Evolutionary conservation across 1,140 invertebrate genomes (phyloP).

Genomic region (Whitmania pigra): DNA sequence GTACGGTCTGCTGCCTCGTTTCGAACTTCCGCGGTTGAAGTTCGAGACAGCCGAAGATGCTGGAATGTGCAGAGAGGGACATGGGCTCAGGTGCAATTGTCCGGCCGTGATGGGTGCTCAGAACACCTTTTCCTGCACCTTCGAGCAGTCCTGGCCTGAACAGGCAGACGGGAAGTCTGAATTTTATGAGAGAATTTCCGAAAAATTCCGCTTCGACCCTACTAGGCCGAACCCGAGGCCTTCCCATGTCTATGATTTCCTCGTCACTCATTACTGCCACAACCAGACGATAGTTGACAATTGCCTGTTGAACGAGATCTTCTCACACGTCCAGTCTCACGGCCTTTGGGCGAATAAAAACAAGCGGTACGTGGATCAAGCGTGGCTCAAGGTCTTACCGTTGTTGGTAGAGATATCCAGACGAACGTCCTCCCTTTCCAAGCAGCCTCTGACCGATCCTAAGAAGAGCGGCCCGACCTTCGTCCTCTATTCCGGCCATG

Average conservation of each 20-base stretch:
- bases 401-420: constrained; percentile 43
- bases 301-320: constrained; percentile 34
- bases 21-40: constrained; percentile 45
- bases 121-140: constrained; percentile 26
- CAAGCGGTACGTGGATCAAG: constrained; percentile 25
- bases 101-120: constrained; percentile 36
- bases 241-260: constrained; percentile 51
- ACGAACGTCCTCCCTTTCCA: constrained; percentile 59
- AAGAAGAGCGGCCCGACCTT: constrained; percentile 63
- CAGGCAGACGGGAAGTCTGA: not conserved
- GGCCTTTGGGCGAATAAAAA: constrained; percentile 29
- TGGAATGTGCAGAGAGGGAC: constrained; percentile 30
- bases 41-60: constrained; percentile 37
- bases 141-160: constrained; percentile 18
- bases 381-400: constrained; percentile 38
- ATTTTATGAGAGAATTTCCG: not conserved
- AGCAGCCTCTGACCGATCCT: constrained; percentile 56
- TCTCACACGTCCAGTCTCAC: constrained; percentile 33
- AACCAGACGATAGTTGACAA: constrained; percentile 53
- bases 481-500: constrained; percentile 77
- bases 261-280: constrained; percentile 71
- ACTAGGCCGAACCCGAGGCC: not conserved
- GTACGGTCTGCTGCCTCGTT: constrained; percentile 57
- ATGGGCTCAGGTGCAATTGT: constrained; percentile 57
- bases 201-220: too few species aligned